These are phyloP conservation scores for Apamea monoglypha DNA, from an alignment of 2,888 invertebrate genomes.

Conservation along the genomic window DNA sequence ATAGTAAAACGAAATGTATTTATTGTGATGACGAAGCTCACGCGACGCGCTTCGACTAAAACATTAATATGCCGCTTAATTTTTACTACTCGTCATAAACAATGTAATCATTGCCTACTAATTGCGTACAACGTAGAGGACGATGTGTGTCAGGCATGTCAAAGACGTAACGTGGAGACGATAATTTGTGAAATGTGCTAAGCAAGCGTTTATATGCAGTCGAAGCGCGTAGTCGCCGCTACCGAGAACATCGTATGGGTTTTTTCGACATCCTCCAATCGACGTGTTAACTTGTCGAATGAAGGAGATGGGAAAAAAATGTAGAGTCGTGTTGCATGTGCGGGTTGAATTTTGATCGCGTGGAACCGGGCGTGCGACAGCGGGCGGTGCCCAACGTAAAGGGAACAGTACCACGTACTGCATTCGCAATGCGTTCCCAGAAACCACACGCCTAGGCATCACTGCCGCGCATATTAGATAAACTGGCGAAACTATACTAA, in stretches of 20 bases:
- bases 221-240: constrained; percentile 64
- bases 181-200: constrained; percentile 73
- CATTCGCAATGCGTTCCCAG: constrained; percentile 69
- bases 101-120: constrained; percentile 71
- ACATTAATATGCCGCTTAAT: constrained; percentile 67
- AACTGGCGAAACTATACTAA: constrained; percentile 27
- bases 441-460: constrained; percentile 56
- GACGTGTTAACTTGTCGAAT: constrained; percentile 81
- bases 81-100: constrained; percentile 69
- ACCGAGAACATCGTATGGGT: constrained; percentile 73
- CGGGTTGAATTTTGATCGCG: constrained; percentile 80
- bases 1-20: constrained; percentile 74
- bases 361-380: constrained; percentile 66
- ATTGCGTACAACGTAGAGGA: constrained; percentile 68
- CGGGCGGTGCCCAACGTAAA: constrained; percentile 60
- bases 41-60: constrained; percentile 68
- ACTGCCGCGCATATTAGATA: constrained; percentile 44
- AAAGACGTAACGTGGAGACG: constrained; percentile 65
- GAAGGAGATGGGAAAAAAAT: constrained; percentile 78
- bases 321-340: constrained; percentile 72
- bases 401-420: constrained; percentile 60
- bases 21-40: constrained; percentile 73
- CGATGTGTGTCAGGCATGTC: constrained; percentile 65
- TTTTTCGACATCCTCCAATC: constrained; percentile 81
- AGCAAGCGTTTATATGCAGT: constrained; percentile 77